Evolutionary conservation across 2,888 invertebrate genomes (phyloP).

Genomic region (Ichneumoninae sp.): DNA sequence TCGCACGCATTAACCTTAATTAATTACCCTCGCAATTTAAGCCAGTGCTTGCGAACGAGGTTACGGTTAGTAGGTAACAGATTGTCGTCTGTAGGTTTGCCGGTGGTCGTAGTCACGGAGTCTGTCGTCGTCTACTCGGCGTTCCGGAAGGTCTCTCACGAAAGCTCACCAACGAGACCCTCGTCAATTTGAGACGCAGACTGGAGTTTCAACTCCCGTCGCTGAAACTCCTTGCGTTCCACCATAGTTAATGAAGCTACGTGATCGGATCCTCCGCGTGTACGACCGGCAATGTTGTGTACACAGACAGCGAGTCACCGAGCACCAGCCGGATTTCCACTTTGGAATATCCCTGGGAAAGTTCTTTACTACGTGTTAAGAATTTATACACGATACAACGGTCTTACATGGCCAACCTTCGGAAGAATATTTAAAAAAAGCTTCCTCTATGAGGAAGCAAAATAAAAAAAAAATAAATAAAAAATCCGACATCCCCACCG

Average conservation of each 20-base stretch:
- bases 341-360: conserved; percentile 37
- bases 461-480: conserved; percentile 17
- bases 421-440: conserved; percentile 10
- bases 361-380: conserved; percentile 39
- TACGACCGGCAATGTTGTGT: not conserved
- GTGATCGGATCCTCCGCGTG: conserved; percentile 49
- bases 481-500: not conserved
- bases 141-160: conserved; percentile 61
- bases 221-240: conserved; percentile 48
- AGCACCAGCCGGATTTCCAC: not conserved
- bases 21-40: not conserved
- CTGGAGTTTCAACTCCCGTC: conserved; percentile 23
- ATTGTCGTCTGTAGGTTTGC: conserved; percentile 27
- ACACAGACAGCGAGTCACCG: not conserved
- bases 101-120: conserved; percentile 13
- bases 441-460: not conserved
- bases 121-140: conserved; percentile 63
- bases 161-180: conserved; percentile 44
- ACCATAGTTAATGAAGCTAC: conserved; percentile 63
- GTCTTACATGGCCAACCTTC: conserved; percentile 1
- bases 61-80: conserved; percentile 25
- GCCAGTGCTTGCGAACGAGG: not conserved
- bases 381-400: conserved; percentile 50
- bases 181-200: conserved; percentile 61
- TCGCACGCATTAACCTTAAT: conserved; percentile 13